Evolutionary conservation across 2,888 invertebrate genomes (phyloP), one percentile per base, ranked within the genome.

Genomic region (Dromius quadrimaculatus): DNA sequence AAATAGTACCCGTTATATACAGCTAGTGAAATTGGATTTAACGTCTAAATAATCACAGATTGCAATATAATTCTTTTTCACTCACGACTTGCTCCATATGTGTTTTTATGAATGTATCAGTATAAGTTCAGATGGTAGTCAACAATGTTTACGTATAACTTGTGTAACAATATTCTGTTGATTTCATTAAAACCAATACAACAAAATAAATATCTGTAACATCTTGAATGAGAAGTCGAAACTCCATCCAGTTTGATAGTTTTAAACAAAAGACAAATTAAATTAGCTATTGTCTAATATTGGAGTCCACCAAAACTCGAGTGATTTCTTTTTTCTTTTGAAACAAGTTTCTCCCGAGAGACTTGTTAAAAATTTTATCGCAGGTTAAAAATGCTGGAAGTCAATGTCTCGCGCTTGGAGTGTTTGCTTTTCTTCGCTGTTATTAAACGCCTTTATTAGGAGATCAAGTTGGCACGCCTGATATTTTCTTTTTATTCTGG

Each of bases 381-480:
- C 13, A 15, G 28, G 28, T 23, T 54, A 45, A 45, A 41, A 45
- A 45, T 20, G 45, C n/a, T 20, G 36, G n/a, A 45, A 45, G 45
- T 45, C 45, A 45, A 45, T 45, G 22, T 19, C 45, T 45, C 45
- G 41, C 5, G 13, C 41, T 13, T 20, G 45, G 45, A 41, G 15
- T 54, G 50, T 54, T 54, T 54, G 50, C 50, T 54, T 54, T 38
- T 23, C 54, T 11, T 43, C 38, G 28, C 22, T 38, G 54, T 59
- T 68, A 68, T 68, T 68, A 68, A 68, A 68, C 19, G 68, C 57
- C 68, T 68, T 68, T 68, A 68, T 68, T 66, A 54, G 66, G 34
- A 59, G 59, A 68, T 68, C 59, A 59, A 47, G 68, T 68, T 59
- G 68, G 28, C 59, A 19, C 34, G 47, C 43, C 28, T 41, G 32